Conservation (phyloP, 2,797 vertebrate species). For the Bradypodion ventrale region DNA sequence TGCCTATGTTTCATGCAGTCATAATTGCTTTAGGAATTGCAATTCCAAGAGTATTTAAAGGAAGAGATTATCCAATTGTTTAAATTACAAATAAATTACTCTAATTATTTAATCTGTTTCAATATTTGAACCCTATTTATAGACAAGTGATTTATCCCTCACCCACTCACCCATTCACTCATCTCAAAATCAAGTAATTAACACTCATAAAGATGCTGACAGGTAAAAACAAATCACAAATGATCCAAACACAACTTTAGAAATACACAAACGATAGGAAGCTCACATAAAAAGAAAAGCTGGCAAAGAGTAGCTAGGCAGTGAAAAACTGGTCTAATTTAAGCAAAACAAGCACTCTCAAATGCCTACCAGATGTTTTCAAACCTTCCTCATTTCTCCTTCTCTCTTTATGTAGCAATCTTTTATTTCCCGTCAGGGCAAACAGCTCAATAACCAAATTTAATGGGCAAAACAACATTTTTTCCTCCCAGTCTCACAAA, state of each 20-base stretch:
- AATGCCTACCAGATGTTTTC: conserved; percentile 19
- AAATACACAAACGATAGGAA: background rate
- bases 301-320: background rate
- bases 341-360: background rate
- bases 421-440: conserved; percentile 19
- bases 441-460: background rate
- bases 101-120: background rate
- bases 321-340: background rate
- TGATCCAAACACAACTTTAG: background rate
- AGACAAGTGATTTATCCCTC: background rate
- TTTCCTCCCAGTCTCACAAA: background rate
- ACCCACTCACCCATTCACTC: background rate
- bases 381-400: conserved; percentile 1
- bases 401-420: background rate
- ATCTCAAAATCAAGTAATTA: conserved; percentile 1
- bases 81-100: background rate
- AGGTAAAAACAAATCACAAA: background rate
- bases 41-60: background rate
- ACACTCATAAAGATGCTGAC: background rate
- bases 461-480: background rate
- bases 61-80: background rate
- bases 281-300: background rate
- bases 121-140: background rate
- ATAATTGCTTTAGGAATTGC: background rate
- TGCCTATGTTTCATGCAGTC: background rate